Evolutionary conservation across 2,797 vertebrate genomes (phyloP).

Genomic region (Gila robusta): DNA sequence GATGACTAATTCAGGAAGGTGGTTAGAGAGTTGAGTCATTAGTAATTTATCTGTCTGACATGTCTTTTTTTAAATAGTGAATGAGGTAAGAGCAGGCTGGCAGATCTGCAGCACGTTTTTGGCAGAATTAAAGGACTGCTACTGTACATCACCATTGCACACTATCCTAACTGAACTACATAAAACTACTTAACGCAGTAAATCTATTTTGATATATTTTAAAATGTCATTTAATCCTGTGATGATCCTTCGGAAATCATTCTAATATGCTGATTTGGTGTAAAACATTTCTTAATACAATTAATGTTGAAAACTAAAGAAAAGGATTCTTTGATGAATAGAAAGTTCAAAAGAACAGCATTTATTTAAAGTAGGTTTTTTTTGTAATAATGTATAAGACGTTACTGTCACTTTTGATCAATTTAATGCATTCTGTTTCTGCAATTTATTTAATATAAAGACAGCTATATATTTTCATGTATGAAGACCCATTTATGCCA

Average conservation of each 20-base stretch:
- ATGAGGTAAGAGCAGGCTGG: neutral
- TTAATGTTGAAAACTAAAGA: neutral
- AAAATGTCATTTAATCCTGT: neutral
- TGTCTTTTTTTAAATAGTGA: constrained; percentile 15
- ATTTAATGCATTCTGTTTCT: neutral
- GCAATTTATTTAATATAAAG: too few relatives aligned
- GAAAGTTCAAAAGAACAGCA: neutral
- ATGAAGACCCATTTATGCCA: neutral
- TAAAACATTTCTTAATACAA: neutral
- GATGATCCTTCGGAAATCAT: neutral
- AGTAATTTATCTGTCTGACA: constrained; percentile 6
- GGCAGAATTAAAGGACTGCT: constrained; percentile 4
- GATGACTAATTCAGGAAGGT: constrained; percentile 39
- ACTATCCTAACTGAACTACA: neutral
- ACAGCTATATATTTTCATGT: too few relatives aligned
- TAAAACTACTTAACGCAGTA: neutral
- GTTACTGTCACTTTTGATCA: neutral
- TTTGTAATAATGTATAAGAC: neutral
- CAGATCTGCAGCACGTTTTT: neutral
- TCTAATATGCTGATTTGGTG: neutral
- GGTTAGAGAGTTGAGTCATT: neutral
- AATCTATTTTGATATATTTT: neutral
- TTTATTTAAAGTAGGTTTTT: neutral
- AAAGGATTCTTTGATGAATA: too few relatives aligned
- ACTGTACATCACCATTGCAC: constrained; percentile 8